A percentile compares a stretch with the other conserved stretches of the same genome.
These are phyloP conservation scores for Aphidius gifuensis DNA, from an alignment of 1,140 invertebrate genomes.

Conservation along the genomic window DNA sequence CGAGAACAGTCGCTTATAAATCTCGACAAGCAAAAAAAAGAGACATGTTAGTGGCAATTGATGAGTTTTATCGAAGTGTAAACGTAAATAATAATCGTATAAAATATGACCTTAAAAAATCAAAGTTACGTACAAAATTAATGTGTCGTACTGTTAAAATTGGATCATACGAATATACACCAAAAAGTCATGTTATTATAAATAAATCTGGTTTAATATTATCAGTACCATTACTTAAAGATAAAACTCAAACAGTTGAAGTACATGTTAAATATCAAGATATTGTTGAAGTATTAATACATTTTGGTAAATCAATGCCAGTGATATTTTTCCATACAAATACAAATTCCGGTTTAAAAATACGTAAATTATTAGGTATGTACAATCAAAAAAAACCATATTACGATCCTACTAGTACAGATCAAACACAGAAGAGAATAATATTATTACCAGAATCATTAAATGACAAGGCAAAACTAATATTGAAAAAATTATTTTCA, in stretches of 20 bases:
- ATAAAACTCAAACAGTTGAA: constrained; percentile 56
- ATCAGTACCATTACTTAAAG: constrained; percentile 63
- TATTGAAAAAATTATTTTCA: constrained; percentile 65
- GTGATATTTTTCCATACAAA: constrained; percentile 77
- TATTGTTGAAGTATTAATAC: constrained; percentile 69
- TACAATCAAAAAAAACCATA: constrained; percentile 52
- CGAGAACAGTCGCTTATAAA: neutral
- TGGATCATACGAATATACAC: no score
- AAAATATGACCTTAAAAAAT: constrained; percentile 17
- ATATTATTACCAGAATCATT: constrained; percentile 73
- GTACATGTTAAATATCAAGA: constrained; percentile 64
- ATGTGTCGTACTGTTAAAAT: no score
- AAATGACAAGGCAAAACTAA: constrained; percentile 62
- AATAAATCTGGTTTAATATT: constrained; percentile 66
- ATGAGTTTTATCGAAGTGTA: constrained; percentile 6
- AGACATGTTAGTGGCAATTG: neutral
- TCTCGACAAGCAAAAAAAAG: constrained; percentile 30
- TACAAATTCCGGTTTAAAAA: constrained; percentile 61
- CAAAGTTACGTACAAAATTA: constrained; percentile 21
- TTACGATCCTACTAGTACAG: constrained; percentile 63
- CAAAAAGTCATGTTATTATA: constrained; percentile 56
- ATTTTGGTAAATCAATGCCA: constrained; percentile 59
- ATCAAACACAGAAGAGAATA: constrained; percentile 69
- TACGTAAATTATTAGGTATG: constrained; percentile 66
- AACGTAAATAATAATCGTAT: constrained; percentile 31